These are phyloP conservation scores for Rhyacophila evoluta DNA, from an alignment of 2,888 invertebrate species.

Conservation along the genomic window DNA sequence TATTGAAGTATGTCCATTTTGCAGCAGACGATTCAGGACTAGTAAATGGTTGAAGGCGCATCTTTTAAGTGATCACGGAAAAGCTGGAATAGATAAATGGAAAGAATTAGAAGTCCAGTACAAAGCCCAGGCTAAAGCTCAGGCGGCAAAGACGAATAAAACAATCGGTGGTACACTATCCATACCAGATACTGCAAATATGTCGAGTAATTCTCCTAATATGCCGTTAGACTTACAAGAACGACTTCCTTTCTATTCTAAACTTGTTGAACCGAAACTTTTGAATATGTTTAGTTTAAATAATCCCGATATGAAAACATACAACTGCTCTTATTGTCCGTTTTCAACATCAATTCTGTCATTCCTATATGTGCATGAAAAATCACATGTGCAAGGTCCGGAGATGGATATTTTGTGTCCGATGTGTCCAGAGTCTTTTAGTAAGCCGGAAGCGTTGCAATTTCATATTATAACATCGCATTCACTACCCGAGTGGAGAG, in stretches of 20 bases:
- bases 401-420: constrained; percentile 68
- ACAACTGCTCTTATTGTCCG: constrained; percentile 90
- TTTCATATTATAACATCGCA: constrained; percentile 73
- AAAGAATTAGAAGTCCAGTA: constrained; percentile 59
- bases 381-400: constrained; percentile 76
- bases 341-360: constrained; percentile 91
- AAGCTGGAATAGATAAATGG: constrained; percentile 62
- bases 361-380: constrained; percentile 92
- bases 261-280: constrained; percentile 51
- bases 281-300: constrained; percentile 55
- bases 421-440: constrained; percentile 71
- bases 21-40: constrained; percentile 88
- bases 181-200: constrained; percentile 62
- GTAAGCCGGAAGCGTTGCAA: constrained; percentile 71
- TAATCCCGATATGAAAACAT: constrained; percentile 73
- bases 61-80: constrained; percentile 87
- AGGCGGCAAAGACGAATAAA: constrained; percentile 60
- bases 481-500: constrained; percentile 60
- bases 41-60: constrained; percentile 91
- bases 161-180: constrained; percentile 58
- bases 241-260: constrained; percentile 56
- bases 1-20: constrained; percentile 85
- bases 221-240: constrained; percentile 72
- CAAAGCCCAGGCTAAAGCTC: constrained; percentile 50
- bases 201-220: constrained; percentile 57